These are phyloP conservation scores for Echiichthys vipera DNA, from an alignment of 2,797 vertebrate species.

Conservation along the genomic window DNA sequence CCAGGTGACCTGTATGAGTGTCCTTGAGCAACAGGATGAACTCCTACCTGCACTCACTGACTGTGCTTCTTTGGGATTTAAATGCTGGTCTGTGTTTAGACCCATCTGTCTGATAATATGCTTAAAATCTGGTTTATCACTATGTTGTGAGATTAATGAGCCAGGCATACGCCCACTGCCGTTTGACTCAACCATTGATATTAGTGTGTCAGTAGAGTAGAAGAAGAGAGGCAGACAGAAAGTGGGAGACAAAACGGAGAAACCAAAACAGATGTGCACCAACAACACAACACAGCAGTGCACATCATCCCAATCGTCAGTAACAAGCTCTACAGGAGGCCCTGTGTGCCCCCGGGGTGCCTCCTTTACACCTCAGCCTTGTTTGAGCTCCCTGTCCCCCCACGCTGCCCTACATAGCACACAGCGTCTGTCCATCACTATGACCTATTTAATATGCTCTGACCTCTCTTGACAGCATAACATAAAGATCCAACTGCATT, in stretches of 20 bases:
- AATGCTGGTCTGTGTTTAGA: background rate
- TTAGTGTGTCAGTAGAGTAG: slow-evolving; percentile 44
- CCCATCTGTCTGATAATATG: slow-evolving; percentile 7
- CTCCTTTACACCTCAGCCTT: slow-evolving; percentile 49
- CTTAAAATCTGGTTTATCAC: slow-evolving; percentile 11
- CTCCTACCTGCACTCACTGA: background rate
- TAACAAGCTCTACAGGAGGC: slow-evolving; percentile 30
- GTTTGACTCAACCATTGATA: slow-evolving; percentile 41
- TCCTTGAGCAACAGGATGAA: background rate
- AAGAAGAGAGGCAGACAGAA: slow-evolving; percentile 15
- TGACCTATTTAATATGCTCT: slow-evolving; percentile 68
- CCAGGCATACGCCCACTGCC: slow-evolving; percentile 23
- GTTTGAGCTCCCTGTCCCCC: slow-evolving; percentile 29
- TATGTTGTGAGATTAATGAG: slow-evolving; percentile 20
- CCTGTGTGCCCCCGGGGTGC: slow-evolving; percentile 20
- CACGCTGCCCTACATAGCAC: slow-evolving; percentile 71
- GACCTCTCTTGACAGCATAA: slow-evolving; percentile 56
- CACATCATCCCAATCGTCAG: slow-evolving; percentile 30
- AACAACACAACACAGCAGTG: slow-evolving; percentile 3
- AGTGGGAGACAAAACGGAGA: slow-evolving; percentile 8
- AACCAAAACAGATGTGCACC: slow-evolving; percentile 5
- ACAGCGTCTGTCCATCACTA: slow-evolving; percentile 62
- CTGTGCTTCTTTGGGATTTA: background rate
- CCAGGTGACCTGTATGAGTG: background rate
- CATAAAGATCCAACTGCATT: slow-evolving; percentile 61